A percentile compares a stretch with the other conserved stretches of the same genome.
phyloP scores from a whole-genome alignment of 1,140 invertebrate species.

The Bombus consobrinus region DNA sequence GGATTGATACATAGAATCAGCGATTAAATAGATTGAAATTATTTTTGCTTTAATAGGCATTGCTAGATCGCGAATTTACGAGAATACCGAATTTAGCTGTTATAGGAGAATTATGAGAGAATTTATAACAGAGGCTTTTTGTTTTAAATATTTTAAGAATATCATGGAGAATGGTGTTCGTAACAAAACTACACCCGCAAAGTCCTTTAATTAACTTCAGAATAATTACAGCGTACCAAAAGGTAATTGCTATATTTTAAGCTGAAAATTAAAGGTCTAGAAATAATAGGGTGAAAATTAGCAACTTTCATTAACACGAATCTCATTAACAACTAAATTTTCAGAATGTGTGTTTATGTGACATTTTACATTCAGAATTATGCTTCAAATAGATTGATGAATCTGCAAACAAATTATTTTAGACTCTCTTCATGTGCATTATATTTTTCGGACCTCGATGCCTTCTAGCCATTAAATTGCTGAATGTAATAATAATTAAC shows the following conservation, averaged over 20 bases:
- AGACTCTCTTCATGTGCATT: too few relatives aligned
- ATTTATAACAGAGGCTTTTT: neutral
- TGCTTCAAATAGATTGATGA: neutral
- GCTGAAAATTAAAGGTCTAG: neutral
- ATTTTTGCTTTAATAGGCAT: too few relatives aligned
- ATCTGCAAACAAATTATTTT: neutral
- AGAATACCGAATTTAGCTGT: too few relatives aligned
- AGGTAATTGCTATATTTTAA: neutral
- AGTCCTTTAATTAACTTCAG: neutral
- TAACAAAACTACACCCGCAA: neutral
- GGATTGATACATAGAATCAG: too few relatives aligned
- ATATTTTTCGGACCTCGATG: too few relatives aligned
- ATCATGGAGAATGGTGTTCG: neutral
- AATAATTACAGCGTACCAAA: neutral
- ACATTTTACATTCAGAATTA: neutral
- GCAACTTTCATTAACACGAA: neutral
- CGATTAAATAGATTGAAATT: too few relatives aligned
- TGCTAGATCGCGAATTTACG: too few relatives aligned
- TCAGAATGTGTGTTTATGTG: neutral
- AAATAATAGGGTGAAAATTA: neutral
- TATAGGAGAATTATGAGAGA: too few relatives aligned
- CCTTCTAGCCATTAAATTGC: too few relatives aligned
- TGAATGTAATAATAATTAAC: neutral
- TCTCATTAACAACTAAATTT: neutral
- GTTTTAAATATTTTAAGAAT: neutral